Evolutionary conservation across 2,888 invertebrate species (phyloP), one percentile per base, ranked within the genome.

Genomic region (Heteropelma amictum): DNA sequence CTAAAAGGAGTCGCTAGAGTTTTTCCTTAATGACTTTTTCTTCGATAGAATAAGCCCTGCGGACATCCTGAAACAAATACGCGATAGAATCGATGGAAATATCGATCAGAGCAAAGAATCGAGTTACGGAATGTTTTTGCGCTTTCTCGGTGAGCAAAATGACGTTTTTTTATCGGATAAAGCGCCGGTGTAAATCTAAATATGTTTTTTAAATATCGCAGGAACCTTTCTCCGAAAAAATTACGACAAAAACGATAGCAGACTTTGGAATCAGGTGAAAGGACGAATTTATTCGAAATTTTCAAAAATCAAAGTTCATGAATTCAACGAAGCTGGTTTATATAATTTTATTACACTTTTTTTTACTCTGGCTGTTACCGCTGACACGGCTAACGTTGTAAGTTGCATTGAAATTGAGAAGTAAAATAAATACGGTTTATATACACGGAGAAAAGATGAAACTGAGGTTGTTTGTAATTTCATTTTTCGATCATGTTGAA

Each of bases 231-330:
- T 90, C 49, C 80, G 83, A 67, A 87, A 85, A 56, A 82, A 83
- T 51, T 84, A 86, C 56, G 80, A 81, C 33, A 78, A 70, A 26
- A 80, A 70, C 6, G 87, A 89, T 45, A 75, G 79, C 6, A 87
- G 87, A 72, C 84, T 86, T 77, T 90, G 90, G 90, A 90, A 89
- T 77, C 90, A 92, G 81, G 87, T 92, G 8, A 87, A 91, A 77
- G 92, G 93, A 0, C 89, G 93, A 63, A 90, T 93, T 71, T 92
- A 91, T 76, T 91, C 92, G 0, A 93, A 92, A 83, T 92, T 93
- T 71, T 91, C 92, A 10, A 86, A 90, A n/a, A 89, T 90, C 54
- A 93, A 92, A 85, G 87, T 93, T 58, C 82, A 90, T 64, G 90
- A 91, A 5, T 88, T 92, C 8, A 90, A 90, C 21, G 91, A 92